Evolutionary conservation across 2,797 vertebrate species (phyloP), one percentile per base, ranked within the genome.

Genomic region (Enteromius treurensis): DNA sequence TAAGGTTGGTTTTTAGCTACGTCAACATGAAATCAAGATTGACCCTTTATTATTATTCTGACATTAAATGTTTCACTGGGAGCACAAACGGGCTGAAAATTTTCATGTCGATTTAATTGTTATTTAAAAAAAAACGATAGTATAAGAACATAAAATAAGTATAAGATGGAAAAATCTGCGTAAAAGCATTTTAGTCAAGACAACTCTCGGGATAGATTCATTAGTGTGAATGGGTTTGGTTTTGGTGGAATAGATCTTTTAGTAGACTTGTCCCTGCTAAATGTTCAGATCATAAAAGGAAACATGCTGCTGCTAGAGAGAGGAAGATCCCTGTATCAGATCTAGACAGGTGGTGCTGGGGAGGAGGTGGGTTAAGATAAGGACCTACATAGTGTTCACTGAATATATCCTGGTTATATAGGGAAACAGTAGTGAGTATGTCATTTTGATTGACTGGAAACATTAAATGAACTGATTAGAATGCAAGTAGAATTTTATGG

Each of bases 1-100:
- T 86, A 96, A 95, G 97, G 98, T 98, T 74, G 79, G 94, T 83
- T 55, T 42, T 37, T 80, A 64, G 29, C 42, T 17, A 29, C 1
- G 4, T 17, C 21, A 11, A 9, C n/a, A 42, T 81, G 6, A 45
- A 34, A 69, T 32, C 51, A 78, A 47, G 42, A 15, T 26, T 15
- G 29, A 64, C 15, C 6, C 62, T 6, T 64, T 2, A n/a, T 69
- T 69, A 53, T 40, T 40, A 40, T 40, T 8, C 37, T 40, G 37
- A 40, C 23, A 71, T 49, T 49, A 29, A 71, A 49, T 26, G 62
- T 65, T 26, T 71, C 42, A 47, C 14, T 70, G n/a, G 9, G n/a
- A 45, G 45, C 40, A 26, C 11, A 45, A 70, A 47, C 45, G n/a
- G 6, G 1, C 4, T 68, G n/a, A n/a, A n/a, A n/a, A n/a, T n/a